Percentiles rank a stretch among this genome's conserved stretches.
Conservation (phyloP, 1,140 invertebrate species). For the Geopemphigus sp. region DNA sequence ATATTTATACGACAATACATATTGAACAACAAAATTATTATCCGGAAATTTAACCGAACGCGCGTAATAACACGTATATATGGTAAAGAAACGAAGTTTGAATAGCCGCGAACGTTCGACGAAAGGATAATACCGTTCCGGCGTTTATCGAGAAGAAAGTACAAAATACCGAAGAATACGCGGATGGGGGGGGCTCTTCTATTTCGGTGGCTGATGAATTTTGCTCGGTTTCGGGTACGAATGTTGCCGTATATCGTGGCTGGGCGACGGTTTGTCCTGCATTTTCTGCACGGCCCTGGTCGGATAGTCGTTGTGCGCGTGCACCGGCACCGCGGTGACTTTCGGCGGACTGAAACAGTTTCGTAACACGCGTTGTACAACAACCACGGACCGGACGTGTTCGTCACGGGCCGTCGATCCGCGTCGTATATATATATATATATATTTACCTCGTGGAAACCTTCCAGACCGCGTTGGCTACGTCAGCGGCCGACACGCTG, state of each 20-base stretch:
- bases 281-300: conserved; percentile 78
- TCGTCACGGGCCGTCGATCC: no score
- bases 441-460: conserved; percentile 54
- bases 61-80: no score
- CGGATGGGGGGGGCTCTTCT: background rate
- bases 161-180: background rate
- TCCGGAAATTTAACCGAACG: no score
- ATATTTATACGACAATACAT: no score
- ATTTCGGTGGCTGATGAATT: conserved; percentile 53
- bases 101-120: no score
- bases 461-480: conserved; percentile 54
- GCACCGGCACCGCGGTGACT: conserved; percentile 69
- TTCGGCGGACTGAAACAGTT: conserved; percentile 65
- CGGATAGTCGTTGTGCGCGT: conserved; percentile 84
- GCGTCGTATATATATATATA: no score
- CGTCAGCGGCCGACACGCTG: background rate
- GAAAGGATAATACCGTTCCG: no score
- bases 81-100: no score
- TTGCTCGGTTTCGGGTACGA: conserved; percentile 39
- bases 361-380: no score
- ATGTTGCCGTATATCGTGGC: conserved; percentile 50
- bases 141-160: no score
- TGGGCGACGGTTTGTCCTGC: conserved; percentile 69
- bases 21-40: no score
- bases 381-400: no score